These are phyloP conservation scores for Tenualosa ilisha DNA, from an alignment of 2,797 vertebrate genomes.

Conservation along the genomic window DNA sequence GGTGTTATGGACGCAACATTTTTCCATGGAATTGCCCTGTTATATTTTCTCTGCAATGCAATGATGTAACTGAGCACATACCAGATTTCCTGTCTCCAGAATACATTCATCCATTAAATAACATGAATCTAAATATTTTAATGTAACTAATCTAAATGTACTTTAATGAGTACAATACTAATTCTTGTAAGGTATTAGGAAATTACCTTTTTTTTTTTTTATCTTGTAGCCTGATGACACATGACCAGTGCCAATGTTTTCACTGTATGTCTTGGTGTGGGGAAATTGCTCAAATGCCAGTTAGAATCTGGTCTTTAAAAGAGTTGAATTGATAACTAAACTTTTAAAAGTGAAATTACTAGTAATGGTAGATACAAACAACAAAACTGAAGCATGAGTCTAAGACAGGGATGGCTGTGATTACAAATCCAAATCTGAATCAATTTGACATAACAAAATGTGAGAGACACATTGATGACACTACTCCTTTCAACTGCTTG, in stretches of 20 bases:
- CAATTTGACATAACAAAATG: not conserved
- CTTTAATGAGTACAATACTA: not conserved
- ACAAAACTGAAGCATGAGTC: not conserved
- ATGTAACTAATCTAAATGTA: not conserved
- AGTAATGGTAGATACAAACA: not conserved
- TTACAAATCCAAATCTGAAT: not conserved
- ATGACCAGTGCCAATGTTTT: not conserved
- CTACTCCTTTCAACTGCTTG: too few relatives aligned
- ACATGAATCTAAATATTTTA: not conserved
- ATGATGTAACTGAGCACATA: not conserved
- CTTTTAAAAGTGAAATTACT: not conserved
- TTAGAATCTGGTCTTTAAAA: too few relatives aligned
- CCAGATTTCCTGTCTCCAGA: not conserved
- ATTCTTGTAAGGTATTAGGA: not conserved
- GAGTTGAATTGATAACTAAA: too few relatives aligned
- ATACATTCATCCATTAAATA: constrained; percentile 5
- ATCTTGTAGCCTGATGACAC: not conserved
- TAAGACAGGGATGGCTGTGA: not conserved
- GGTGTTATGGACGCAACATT: too few relatives aligned
- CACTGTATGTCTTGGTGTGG: too few relatives aligned
- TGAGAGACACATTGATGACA: not conserved
- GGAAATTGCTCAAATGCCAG: too few relatives aligned
- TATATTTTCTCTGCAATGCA: not conserved
- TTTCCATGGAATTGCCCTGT: too few relatives aligned
- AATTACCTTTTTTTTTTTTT: too few relatives aligned